phyloP scores from a whole-genome alignment of 1,140 invertebrate species.

The Marisa cornuarietis region DNA sequence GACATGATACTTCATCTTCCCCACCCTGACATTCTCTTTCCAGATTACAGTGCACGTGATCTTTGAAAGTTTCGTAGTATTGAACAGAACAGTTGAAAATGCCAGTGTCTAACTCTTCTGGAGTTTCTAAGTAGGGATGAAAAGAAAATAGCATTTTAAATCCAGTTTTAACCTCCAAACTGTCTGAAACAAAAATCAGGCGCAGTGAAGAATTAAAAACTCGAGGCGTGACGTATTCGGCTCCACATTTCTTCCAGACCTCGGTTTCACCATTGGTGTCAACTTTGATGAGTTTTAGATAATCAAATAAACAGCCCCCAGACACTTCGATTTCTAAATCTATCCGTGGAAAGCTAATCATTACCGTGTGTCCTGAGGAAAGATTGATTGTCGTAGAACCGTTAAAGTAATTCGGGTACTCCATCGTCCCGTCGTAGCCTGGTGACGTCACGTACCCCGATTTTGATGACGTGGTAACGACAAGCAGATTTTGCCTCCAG shows the following conservation, averaged over 20 bases:
- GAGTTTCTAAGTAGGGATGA: neutral
- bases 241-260: neutral
- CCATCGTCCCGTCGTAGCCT: neutral
- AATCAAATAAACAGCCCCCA: neutral
- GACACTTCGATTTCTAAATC: neutral
- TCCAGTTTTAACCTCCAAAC: neutral
- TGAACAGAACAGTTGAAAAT: neutral
- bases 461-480: neutral
- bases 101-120: neutral
- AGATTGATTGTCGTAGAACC: neutral
- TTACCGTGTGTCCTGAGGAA: neutral
- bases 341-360: neutral
- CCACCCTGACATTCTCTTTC: neutral
- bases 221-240: neutral
- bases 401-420: neutral
- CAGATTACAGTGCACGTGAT: neutral
- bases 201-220: neutral
- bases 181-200: neutral
- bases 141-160: slow-evolving; percentile 1
- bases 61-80: neutral
- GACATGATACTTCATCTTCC: neutral
- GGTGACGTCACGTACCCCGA: neutral
- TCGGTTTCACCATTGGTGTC: neutral
- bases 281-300: neutral
- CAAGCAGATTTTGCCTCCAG: neutral